Conservation (phyloP, 2,888 invertebrate species). For the Drosophila meridionalis region DNA sequence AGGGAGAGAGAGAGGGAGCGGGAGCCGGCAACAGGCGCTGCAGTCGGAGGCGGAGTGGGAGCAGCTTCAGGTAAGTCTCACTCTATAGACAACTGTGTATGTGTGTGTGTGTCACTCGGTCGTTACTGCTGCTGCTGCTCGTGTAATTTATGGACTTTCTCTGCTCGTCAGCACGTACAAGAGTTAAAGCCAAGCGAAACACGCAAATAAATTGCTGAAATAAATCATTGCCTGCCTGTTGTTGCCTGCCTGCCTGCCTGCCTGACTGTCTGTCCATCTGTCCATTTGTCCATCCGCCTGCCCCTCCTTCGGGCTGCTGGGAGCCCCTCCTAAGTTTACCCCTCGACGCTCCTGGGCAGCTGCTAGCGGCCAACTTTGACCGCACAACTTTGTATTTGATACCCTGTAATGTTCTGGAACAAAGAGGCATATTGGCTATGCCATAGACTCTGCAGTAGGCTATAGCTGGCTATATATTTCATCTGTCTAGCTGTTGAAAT, state of each 20-base stretch:
- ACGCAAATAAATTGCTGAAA: conserved; percentile 80
- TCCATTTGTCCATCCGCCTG: not conserved
- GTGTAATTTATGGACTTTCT: conserved; percentile 82
- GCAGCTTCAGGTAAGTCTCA: conserved; percentile 46
- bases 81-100: not conserved
- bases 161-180: conserved; percentile 72
- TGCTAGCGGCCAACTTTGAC: conserved; percentile 68
- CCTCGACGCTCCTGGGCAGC: conserved; percentile 22
- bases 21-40: conserved; percentile 82
- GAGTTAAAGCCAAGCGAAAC: conserved; percentile 56
- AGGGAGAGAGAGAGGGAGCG: conserved; percentile 91
- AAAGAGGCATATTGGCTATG: too few relatives aligned
- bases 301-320: not conserved
- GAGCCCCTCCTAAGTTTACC: not conserved
- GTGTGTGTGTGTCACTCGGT: conserved; percentile 60
- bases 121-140: conserved; percentile 46
- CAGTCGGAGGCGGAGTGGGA: conserved; percentile 72
- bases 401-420: not conserved
- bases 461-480: not conserved
- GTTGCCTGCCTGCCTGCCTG: conserved; percentile 4
- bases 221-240: conserved; percentile 76
- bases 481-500: not conserved
- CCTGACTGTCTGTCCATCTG: not conserved
- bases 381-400: conserved; percentile 31
- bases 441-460: not conserved